Conservation (phyloP, 2,888 invertebrate species). For the Orthonevra nobilis region DNA sequence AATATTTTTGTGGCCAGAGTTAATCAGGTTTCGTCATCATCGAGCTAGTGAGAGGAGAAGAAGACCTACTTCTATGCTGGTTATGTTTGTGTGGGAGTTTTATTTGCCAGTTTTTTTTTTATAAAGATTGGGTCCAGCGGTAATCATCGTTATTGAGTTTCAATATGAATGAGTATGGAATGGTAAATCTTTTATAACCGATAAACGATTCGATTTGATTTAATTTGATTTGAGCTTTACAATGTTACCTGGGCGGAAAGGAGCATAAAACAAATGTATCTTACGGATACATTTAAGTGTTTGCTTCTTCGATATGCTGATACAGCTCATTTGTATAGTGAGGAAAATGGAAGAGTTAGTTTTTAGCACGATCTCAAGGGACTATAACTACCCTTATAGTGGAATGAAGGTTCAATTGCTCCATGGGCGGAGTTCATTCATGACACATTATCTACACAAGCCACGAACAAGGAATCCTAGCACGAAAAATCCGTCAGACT, state of each 20-base stretch:
- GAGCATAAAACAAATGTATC: neutral
- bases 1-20: neutral
- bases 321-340: too few species aligned
- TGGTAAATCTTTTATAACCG: conserved; percentile 3
- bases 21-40: conserved; percentile 22
- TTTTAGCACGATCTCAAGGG: too few species aligned
- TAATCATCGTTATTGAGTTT: conserved; percentile 7
- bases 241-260: too few species aligned
- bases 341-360: too few species aligned
- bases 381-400: too few species aligned
- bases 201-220: conserved; percentile 4
- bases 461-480: too few species aligned
- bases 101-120: conserved; percentile 9
- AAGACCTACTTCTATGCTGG: conserved; percentile 25
- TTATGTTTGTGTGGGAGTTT: conserved; percentile 46
- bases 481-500: too few species aligned
- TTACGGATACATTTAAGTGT: neutral
- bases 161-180: conserved; percentile 2
- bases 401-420: too few species aligned
- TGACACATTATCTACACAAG: too few species aligned
- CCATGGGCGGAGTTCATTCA: too few species aligned
- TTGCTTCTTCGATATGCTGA: too few species aligned
- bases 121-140: conserved; percentile 8
- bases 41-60: conserved; percentile 6
- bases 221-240: too few species aligned